Evolutionary conservation across 2,888 invertebrate species (phyloP), one percentile per base, ranked within the genome.

Genomic region (Pandemis heparana): DNA sequence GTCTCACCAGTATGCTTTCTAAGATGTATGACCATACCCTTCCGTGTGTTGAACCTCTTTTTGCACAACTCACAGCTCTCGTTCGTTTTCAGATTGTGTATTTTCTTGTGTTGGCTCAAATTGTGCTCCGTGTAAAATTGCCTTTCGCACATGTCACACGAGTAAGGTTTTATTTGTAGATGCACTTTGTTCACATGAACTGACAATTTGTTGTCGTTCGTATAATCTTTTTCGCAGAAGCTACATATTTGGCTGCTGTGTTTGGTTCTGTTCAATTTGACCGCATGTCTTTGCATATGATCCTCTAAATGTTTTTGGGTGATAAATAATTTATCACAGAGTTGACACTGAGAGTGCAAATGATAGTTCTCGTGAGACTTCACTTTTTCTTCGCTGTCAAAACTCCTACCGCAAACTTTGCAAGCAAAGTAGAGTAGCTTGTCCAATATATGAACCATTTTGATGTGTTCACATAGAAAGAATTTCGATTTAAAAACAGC

Each of bases 61-160:
- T 80, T 82, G 73, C 94, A 94, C 80, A 94, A 90, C 14, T 82
- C 79, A 61, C 94, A 94, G 1, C 72, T 81, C 76, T 94, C 93
- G 63, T 83, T 89, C 0, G 83, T 83, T 5, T 64, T 77, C 62
- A 88, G 75, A 79, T 81, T 87, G 67, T 94, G 94, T 1, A 92
- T 77, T 63, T 80, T 88, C 77, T 91, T 91, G 72, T 94, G 94
- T 67, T 83, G 80, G n/a, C 70, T 83, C 77, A 94, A 80, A 78
- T 92, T 89, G 6, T 81, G 80, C 63, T 91, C 90, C 0, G 92
- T 89, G 66, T 94, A 93, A 77, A 90, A 94, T n/a, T 89, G 84
- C 62, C 80, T 83, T 0, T 92, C 91, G 39, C 94, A 94, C 94
- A 94, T 94, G 64, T 94, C 93, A 74, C 94, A 94, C 65, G 77